Evolutionary conservation across 2,113 vertebrate species (phyloP), one percentile per base, ranked within the genome.

Genomic region (Lamprotornis superbus): DNA sequence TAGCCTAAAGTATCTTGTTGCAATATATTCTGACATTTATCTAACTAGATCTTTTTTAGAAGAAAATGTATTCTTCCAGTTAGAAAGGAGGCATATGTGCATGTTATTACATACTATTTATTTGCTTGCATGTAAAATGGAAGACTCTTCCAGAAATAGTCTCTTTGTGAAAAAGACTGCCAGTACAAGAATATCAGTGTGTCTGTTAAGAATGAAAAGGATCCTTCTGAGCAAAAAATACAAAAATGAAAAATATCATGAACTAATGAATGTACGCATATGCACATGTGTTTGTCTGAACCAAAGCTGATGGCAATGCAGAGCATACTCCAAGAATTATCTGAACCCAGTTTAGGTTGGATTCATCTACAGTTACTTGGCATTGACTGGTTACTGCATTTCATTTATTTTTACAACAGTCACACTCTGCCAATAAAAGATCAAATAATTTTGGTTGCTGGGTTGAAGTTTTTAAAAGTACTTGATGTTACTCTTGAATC

Each of bases 391-490:
- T 97, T 94, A 93, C 92, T 89, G 89, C 88, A 96, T 97, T 97
- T 97, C 40, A 96, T 97, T 96, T 95, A 91, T 97, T 96, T 97
- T 97, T 97, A 97, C 92, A 97, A 94, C 91, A 96, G 83, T 64
- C 92, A 95, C 95, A 86, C 71, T 95, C 95, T 87, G 93, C 93
- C 92, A 97, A 96, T 97, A 97, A 97, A 98, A 98, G 86, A 97
- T 95, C 95, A 98, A 97, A 97, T 94, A 84, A 84, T 95, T 97
- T 87, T 92, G 35, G 86, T 97, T 97, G 92, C 93, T 96, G 93
- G 85, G 82, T 96, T 98, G 94, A 95, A 95, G 80, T 96, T 96
- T 97, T 89, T 89, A 55, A 44, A 96, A 93, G 92, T 90, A 87
- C 79, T 97, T 95, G 77, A 95, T 96, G 90, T 93, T 97, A 89